These are phyloP conservation scores for Trissonchulus latispiculum DNA, from an alignment of 2,888 invertebrate species.

Conservation along the genomic window DNA sequence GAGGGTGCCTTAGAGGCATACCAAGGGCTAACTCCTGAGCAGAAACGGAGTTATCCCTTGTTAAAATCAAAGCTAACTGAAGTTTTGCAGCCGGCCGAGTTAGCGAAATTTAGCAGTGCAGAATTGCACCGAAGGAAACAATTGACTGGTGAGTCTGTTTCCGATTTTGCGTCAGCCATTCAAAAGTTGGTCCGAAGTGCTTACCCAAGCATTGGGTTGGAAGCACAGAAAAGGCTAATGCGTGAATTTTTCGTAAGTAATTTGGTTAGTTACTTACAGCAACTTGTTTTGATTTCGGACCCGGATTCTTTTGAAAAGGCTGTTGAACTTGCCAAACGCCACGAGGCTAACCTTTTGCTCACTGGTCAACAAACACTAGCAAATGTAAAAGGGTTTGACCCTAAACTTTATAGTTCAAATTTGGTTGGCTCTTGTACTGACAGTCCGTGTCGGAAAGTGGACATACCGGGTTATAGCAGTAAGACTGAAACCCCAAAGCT, in stretches of 20 bases:
- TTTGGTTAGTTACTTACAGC: neutral
- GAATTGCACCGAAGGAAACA: neutral
- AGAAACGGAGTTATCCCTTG: neutral
- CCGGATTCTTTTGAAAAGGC: slow-evolving; percentile 1
- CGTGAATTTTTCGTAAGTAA: neutral
- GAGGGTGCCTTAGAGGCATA: too few relatives aligned
- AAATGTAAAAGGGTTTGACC: too few relatives aligned
- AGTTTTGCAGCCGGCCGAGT: neutral
- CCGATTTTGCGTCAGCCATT: neutral
- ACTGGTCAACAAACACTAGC: too few relatives aligned
- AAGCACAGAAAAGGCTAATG: neutral
- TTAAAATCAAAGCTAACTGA: neutral
- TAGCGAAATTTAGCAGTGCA: neutral
- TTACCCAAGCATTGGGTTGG: neutral
- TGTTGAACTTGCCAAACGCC: neutral
- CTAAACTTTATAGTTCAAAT: too few relatives aligned
- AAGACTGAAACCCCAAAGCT: too few relatives aligned
- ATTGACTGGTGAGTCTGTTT: neutral
- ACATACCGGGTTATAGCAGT: too few relatives aligned
- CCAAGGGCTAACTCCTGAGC: too few relatives aligned
- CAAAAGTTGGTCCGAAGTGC: neutral
- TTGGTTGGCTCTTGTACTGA: too few relatives aligned
- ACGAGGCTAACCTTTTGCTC: neutral
- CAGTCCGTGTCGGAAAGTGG: too few relatives aligned
- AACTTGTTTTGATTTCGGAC: neutral